Evolutionary conservation across 2,113 vertebrate species (phyloP).

Genomic region (Cebus imitator): DNA sequence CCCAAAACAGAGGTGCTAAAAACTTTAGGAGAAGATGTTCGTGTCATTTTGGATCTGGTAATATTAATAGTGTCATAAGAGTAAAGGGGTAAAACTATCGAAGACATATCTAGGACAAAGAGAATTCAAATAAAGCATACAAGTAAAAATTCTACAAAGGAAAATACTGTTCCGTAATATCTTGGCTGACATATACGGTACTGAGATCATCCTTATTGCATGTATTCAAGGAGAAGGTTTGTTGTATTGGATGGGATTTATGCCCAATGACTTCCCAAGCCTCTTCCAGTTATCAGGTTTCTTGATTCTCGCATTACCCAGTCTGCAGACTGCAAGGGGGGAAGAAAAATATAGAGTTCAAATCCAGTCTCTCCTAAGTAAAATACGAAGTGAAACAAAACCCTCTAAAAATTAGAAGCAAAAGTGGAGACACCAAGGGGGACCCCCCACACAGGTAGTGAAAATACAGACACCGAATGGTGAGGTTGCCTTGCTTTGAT

Average conservation of each 20-base stretch:
- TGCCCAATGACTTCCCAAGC: background rate
- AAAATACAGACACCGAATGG: background rate
- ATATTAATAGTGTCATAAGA: background rate
- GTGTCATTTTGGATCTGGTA: background rate
- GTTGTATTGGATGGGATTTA: background rate
- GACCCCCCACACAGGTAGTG: accelerated
- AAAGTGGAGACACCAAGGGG: background rate
- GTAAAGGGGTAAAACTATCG: background rate
- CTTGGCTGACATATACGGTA: background rate
- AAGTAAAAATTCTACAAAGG: background rate
- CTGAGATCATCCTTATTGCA: background rate
- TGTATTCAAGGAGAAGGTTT: background rate
- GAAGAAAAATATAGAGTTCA: background rate
- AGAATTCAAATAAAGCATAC: constrained; percentile 1
- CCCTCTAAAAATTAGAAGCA: background rate
- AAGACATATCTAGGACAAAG: background rate
- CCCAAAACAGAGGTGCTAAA: background rate
- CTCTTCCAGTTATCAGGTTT: background rate
- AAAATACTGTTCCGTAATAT: background rate
- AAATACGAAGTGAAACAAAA: background rate
- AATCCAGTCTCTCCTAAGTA: background rate
- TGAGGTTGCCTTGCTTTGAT: background rate
- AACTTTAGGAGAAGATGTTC: background rate
- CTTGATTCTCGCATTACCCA: background rate
- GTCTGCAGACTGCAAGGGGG: background rate